A percentile compares a stretch with the other conserved stretches of the same genome.
phyloP scores from a whole-genome alignment of 1,140 invertebrate genomes.

The Notospermus geniculatus region DNA sequence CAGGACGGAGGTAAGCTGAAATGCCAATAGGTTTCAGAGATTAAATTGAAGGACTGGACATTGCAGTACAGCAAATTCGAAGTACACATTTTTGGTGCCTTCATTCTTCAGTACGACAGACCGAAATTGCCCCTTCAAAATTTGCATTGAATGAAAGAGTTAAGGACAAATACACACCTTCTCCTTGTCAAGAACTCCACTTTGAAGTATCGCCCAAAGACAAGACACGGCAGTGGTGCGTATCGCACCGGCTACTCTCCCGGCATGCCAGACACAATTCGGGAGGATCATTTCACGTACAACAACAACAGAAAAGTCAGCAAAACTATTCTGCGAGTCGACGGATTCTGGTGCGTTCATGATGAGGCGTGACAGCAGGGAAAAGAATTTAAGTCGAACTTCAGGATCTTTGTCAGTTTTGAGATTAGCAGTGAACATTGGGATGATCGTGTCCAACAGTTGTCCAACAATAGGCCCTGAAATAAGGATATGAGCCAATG shows the following conservation, averaged over 20 bases:
- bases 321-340: conserved; percentile 38
- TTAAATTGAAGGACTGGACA: no score
- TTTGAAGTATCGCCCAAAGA: conserved; percentile 68
- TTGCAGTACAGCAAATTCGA: no score
- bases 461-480: conserved; percentile 54
- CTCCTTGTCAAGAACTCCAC: conserved; percentile 52
- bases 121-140: no score
- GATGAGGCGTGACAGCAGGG: conserved; percentile 64
- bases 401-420: conserved; percentile 61
- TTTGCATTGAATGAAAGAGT: no score
- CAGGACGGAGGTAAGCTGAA: conserved; percentile 43
- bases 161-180: conserved; percentile 35
- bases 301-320: conserved; percentile 39
- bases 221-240: conserved; percentile 76
- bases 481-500: no score
- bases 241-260: conserved; percentile 73
- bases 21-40: conserved; percentile 5
- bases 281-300: conserved; percentile 68
- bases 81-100: no score
- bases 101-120: no score
- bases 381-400: conserved; percentile 68
- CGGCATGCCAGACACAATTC: conserved; percentile 78
- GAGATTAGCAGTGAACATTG: conserved; percentile 52
- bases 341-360: conserved; percentile 58
- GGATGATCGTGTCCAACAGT: conserved; percentile 51